A percentile compares a stretch with the other conserved stretches of the same genome.
Conservation (phyloP, 2,797 vertebrate species). For the Onychomys arenicola region DNA sequence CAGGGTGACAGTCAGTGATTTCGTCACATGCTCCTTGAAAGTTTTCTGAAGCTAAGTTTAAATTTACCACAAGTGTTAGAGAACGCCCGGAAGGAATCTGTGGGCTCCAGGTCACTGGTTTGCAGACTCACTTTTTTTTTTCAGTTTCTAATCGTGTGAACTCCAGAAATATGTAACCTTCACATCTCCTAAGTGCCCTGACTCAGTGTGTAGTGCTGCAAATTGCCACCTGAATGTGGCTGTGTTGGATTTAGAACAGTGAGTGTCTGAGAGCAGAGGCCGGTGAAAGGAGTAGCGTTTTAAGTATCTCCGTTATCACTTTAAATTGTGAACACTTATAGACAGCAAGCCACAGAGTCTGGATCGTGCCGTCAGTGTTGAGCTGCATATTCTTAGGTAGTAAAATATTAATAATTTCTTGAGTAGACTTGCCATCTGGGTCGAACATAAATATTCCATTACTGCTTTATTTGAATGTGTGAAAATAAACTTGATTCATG, state of each 20-base stretch:
- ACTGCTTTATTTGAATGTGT: conserved; percentile 54
- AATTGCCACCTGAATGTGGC: conserved; percentile 65
- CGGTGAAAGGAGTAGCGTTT: conserved; percentile 52
- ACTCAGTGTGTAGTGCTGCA: conserved; percentile 56
- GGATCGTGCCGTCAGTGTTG: conserved; percentile 48
- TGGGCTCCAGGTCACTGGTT: conserved; percentile 54
- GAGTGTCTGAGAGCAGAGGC: background rate
- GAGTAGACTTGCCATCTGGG: conserved; percentile 47
- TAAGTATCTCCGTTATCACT: conserved; percentile 58
- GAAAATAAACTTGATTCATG: conserved; percentile 48
- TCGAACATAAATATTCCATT: conserved; percentile 58
- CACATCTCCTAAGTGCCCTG: conserved; percentile 61
- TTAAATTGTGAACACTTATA: conserved; percentile 59
- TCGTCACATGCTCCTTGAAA: conserved; percentile 71
- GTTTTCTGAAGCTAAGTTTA: conserved; percentile 72
- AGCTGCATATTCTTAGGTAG: conserved; percentile 57
- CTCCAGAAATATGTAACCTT: conserved; percentile 71
- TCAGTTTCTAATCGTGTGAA: conserved; percentile 75
- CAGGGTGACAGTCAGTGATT: conserved; percentile 73
- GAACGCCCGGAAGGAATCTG: conserved; percentile 60
- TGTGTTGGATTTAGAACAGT: conserved; percentile 67
- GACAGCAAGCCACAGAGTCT: conserved; percentile 31
- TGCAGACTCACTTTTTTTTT: conserved; percentile 71
- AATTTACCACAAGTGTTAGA: conserved; percentile 75
- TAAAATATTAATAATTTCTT: conserved; percentile 72